phyloP scores from a whole-genome alignment of 2,888 invertebrate genomes.

The Nysson spinosus region DNA sequence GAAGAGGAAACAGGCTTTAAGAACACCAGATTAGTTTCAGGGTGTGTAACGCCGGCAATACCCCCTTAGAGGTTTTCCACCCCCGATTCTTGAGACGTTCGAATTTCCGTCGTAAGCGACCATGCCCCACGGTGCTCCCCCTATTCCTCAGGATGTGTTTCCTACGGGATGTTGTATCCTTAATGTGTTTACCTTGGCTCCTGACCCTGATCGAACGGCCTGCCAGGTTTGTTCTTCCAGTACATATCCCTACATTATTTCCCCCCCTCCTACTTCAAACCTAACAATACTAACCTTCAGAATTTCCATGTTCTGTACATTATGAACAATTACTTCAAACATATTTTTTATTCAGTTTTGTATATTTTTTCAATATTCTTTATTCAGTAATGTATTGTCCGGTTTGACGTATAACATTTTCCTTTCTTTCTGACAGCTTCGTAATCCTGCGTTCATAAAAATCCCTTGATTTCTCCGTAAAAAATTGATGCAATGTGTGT shows the following conservation, averaged over 20 bases:
- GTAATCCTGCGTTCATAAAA: too few species aligned
- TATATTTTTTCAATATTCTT: too few species aligned
- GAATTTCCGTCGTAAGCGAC: constrained; percentile 53
- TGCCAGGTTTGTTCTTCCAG: constrained; percentile 16
- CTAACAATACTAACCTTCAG: too few species aligned
- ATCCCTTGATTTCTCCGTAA: too few species aligned
- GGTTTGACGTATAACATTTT: too few species aligned
- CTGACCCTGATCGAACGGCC: constrained; percentile 68
- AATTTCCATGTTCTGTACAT: too few species aligned
- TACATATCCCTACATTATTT: constrained; percentile 7
- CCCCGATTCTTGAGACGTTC: constrained; percentile 49
- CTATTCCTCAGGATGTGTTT: constrained; percentile 66
- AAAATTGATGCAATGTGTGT: too few species aligned
- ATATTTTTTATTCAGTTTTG: too few species aligned
- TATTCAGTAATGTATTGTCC: too few species aligned
- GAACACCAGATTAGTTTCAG: constrained; percentile 51
- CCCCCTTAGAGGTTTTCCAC: constrained; percentile 35
- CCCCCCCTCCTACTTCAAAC: too few species aligned
- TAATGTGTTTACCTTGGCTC: constrained; percentile 75
- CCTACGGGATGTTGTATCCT: constrained; percentile 72
- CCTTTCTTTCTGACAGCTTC: too few species aligned
- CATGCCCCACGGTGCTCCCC: constrained; percentile 38
- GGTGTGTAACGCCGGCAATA: constrained; percentile 17
- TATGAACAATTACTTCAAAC: too few species aligned
- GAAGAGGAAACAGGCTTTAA: constrained; percentile 38